Percentiles rank a stretch among this genome's conserved stretches.
Evolutionary conservation across 2,888 invertebrate species (phyloP).

Genomic region (Tipula unca): DNA sequence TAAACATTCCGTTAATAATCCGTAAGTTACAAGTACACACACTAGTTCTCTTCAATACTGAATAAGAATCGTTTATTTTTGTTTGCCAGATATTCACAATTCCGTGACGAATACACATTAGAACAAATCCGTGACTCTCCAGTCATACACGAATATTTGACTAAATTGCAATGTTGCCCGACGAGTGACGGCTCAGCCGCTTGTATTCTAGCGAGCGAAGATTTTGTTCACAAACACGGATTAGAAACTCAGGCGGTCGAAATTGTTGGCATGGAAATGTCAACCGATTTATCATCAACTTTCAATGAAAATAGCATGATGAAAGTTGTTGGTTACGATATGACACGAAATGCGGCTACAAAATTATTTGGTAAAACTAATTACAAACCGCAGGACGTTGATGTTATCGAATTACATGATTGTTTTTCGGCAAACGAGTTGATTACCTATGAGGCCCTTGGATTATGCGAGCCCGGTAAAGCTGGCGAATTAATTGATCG

Average conservation of each 20-base stretch:
- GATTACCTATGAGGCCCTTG: constrained; percentile 94
- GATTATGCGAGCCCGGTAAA: constrained; percentile 80
- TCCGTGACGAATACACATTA: constrained; percentile 81
- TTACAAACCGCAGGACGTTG: constrained; percentile 68
- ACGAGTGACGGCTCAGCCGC: constrained; percentile 97
- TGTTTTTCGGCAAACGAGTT: constrained; percentile 97
- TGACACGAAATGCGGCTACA: constrained; percentile 77
- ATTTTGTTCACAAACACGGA: constrained; percentile 75
- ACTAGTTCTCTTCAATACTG: constrained; percentile 44
- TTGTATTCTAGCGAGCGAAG: constrained; percentile 82
- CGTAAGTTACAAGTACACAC: constrained; percentile 90
- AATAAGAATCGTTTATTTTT: constrained; percentile 20
- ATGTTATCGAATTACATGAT: constrained; percentile 95
- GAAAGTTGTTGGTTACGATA: constrained; percentile 74
- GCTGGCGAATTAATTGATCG: constrained; percentile 87
- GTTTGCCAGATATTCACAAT: constrained; percentile 74
- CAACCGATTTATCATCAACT: constrained; percentile 79
- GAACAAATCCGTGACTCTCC: constrained; percentile 85
- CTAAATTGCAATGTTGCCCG: constrained; percentile 95
- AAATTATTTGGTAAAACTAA: constrained; percentile 67
- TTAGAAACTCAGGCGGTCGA: constrained; percentile 74
- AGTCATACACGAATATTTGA: constrained; percentile 83
- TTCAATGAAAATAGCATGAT: constrained; percentile 52
- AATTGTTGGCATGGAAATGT: constrained; percentile 95
- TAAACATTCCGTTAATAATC: constrained; percentile 92